Conservation (phyloP, 1,140 invertebrate genomes). For the Maniola jurtina region DNA sequence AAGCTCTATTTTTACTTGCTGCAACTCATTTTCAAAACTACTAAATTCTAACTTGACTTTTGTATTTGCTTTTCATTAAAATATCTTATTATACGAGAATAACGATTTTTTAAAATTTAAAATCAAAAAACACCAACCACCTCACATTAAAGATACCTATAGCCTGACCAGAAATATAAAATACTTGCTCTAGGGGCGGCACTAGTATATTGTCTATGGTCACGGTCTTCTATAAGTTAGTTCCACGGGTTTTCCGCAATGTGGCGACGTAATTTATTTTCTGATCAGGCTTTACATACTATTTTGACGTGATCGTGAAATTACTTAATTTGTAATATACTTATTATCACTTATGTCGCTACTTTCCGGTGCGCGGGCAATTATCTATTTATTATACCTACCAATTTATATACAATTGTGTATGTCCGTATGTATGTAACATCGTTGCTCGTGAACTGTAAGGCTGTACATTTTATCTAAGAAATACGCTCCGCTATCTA, state of each 20-base stretch:
- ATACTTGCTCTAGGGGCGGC: no score
- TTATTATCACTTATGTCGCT: conserved; percentile 18
- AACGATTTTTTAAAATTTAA: background rate
- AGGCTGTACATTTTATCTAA: conserved; percentile 41
- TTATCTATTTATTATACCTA: conserved; percentile 2
- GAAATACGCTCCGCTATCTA: conserved; percentile 40
- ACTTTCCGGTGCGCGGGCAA: conserved; percentile 20
- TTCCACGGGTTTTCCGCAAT: no score
- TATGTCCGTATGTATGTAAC: conserved; percentile 22
- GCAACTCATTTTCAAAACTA: no score
- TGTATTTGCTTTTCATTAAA: no score
- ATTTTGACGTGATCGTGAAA: conserved; percentile 41
- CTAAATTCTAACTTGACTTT: no score
- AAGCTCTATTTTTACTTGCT: no score
- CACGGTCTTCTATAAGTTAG: no score
- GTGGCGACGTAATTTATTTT: no score
- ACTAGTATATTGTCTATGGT: no score
- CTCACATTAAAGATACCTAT: conserved; percentile 20
- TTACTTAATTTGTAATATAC: conserved; percentile 38
- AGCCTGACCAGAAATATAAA: no score
- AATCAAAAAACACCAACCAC: conserved; percentile 23
- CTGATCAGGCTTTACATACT: no score
- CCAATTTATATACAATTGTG: conserved; percentile 14
- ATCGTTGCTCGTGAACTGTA: conserved; percentile 21
- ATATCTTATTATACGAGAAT: no score